Evolutionary conservation across 1,140 invertebrate species (phyloP), one percentile per base, ranked within the genome.

Genomic region (Neodiprion pinetum): DNA sequence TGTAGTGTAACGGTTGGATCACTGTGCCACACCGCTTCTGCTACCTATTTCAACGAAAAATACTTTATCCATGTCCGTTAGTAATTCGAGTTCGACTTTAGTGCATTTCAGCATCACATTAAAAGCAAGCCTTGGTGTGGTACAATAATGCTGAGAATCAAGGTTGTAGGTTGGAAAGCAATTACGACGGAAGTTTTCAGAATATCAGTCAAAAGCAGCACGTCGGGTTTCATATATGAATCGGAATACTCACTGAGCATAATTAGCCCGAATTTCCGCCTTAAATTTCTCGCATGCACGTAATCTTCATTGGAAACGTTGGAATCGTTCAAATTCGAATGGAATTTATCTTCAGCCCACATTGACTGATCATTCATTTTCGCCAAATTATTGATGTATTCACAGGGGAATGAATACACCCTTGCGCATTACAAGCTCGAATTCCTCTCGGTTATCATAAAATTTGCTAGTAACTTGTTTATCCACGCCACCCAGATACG

Each of bases 101-200:
- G 17, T 21, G 17, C 17, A 21, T 21, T 21, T 21, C 17, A 21
- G 17, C 17, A 21, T 21, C 17, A 21, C 0, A 21, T 21, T 21
- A 21, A 21, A 21, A 21, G 17, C 17, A 21, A 21, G 17, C 17
- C 17, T 21, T 21, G 17, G 17, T 21, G 17, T 21, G 17, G 17
- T 21, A 21, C 17, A 21, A 21, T 21, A 21, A 21, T 21, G 17
- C 17, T 21, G 17, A 21, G 17, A 21, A 21, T 21, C 17, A 21
- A 21, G 17, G 17, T 21, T 21, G 17, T 21, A 21, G 17, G 17
- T 21, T 21, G 17, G 17, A 21, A 21, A 71, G 77, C 82, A 82
- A 14, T 74, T 75, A 23, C 77, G 74, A 73, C 84, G 49, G 78
- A 87, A 89, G 78, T 88, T 86, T 83, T 89, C 87, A 90, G 89